Conservation (phyloP, 2,797 vertebrate species). For the Toxotes lorentzi region DNA sequence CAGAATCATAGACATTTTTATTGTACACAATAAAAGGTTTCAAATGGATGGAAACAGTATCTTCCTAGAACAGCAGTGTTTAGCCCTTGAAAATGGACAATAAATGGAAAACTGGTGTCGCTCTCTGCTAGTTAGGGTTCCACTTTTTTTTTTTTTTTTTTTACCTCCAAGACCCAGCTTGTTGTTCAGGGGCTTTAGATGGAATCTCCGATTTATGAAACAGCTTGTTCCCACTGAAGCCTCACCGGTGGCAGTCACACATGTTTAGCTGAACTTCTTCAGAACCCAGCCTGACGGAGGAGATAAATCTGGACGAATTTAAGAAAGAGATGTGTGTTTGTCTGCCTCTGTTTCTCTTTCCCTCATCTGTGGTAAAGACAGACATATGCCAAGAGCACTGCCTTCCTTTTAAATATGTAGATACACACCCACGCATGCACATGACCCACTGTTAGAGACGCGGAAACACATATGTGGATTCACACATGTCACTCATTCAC, state of each 20-base stretch:
- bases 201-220: constrained; percentile 31
- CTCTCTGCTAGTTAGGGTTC: constrained; percentile 2
- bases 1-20: constrained; percentile 1
- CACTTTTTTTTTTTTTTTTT: constrained; percentile 7
- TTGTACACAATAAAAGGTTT: constrained; percentile 9
- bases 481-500: constrained; percentile 10
- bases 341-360: background rate
- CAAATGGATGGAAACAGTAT: constrained; percentile 1
- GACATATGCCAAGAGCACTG: constrained; percentile 6
- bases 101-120: background rate
- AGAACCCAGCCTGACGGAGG: constrained; percentile 11
- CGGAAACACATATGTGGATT: constrained; percentile 5
- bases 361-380: constrained; percentile 5
- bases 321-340: background rate
- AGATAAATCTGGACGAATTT: constrained; percentile 20
- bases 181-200: constrained; percentile 35
- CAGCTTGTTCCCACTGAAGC: constrained; percentile 18
- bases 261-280: constrained; percentile 6
- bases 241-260: background rate
- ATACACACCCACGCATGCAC: constrained; percentile 32
- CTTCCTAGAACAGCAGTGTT: background rate
- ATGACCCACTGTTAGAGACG: constrained; percentile 23
- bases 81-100: constrained; percentile 14
- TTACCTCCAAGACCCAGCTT: constrained; percentile 10
- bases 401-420: constrained; percentile 49